phyloP scores from a whole-genome alignment of 2,113 vertebrate genomes.

The Apaloderma vittatum region DNA sequence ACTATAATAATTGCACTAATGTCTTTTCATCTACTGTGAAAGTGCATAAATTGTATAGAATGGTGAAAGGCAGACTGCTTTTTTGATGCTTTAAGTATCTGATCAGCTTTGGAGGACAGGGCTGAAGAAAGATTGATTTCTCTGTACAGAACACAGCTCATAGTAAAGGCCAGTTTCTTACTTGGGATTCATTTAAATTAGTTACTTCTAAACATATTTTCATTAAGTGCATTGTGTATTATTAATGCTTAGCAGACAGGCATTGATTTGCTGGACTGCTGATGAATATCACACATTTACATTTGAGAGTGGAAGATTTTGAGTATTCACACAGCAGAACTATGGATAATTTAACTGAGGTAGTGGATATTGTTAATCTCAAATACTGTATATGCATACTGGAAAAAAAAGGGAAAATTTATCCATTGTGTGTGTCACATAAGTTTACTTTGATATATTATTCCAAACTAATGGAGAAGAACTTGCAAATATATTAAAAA shows the following conservation, averaged over 20 bases:
- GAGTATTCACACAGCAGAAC: background rate
- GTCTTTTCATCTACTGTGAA: conserved; percentile 55
- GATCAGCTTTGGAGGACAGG: conserved; percentile 16
- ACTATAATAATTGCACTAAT: conserved; percentile 52
- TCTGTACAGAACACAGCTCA: background rate
- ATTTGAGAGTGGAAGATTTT: background rate
- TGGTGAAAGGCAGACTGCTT: conserved; percentile 21
- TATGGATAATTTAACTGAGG: background rate
- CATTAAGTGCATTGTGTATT: conserved; percentile 21
- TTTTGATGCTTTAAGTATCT: conserved; percentile 61
- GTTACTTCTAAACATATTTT: conserved; percentile 51
- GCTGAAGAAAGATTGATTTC: conserved; percentile 53
- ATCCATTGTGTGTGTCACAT: background rate
- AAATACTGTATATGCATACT: background rate
- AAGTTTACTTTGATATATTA: background rate
- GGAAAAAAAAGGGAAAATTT: background rate
- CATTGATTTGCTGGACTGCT: background rate
- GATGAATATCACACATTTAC: background rate
- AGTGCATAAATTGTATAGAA: conserved; percentile 50
- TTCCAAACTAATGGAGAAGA: conserved; percentile 6
- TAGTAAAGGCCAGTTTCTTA: conserved; percentile 47
- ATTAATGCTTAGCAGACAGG: conserved; percentile 7
- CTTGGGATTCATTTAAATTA: conserved; percentile 33
- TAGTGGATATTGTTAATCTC: background rate
- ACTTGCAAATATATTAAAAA: background rate